phyloP scores from a whole-genome alignment of 92 coral and sea anemone species.

The Micromussa lordhowensis region DNA sequence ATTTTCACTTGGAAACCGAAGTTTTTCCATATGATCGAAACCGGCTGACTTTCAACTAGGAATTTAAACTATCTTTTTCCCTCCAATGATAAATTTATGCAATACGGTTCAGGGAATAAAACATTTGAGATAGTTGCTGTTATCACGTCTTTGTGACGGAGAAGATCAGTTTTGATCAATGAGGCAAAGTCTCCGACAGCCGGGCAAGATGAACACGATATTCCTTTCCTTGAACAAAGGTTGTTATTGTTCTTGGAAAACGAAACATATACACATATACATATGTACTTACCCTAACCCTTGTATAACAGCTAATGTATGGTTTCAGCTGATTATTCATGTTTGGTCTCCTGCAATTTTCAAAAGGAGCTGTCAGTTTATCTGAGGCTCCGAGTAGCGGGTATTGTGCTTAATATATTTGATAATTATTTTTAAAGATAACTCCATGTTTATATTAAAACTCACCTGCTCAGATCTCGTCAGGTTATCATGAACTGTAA shows the following conservation, averaged over 20 bases:
- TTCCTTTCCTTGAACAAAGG: conserved; percentile 4
- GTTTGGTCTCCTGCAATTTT: background rate
- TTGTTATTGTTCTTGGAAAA: background rate
- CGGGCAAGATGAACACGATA: background rate
- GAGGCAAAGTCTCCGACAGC: background rate
- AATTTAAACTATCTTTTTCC: background rate
- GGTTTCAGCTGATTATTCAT: background rate
- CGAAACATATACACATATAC: background rate
- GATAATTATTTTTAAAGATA: background rate
- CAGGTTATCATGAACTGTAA: background rate
- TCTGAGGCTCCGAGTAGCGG: background rate
- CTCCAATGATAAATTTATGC: background rate
- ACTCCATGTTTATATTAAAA: background rate
- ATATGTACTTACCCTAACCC: too few species aligned
- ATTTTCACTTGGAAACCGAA: too few species aligned
- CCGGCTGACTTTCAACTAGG: background rate
- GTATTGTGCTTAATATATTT: background rate
- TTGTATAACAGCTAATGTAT: background rate
- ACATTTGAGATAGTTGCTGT: background rate
- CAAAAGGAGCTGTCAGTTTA: background rate
- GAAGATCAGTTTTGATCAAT: background rate
- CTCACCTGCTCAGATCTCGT: too few species aligned
- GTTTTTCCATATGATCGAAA: background rate
- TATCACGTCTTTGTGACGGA: background rate
- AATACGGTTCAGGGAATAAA: background rate